Percentiles rank a stretch among this genome's conserved stretches.
phyloP scores from a whole-genome alignment of 2,113 vertebrate genomes.

The Epinephelus lanceolatus region DNA sequence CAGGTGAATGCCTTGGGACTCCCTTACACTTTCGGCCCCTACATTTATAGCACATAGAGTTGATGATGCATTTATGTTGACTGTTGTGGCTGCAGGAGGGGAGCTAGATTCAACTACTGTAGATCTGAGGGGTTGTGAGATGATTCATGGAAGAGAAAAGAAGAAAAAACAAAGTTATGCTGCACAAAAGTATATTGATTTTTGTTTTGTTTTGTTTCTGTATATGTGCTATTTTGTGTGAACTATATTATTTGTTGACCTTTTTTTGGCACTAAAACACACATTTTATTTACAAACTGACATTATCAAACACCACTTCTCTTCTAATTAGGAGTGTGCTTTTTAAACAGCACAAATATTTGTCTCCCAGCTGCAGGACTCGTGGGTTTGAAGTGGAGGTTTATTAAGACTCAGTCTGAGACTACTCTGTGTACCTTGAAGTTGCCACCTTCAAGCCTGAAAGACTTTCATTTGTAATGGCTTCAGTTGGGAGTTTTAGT shows the following conservation, averaged over 20 bases:
- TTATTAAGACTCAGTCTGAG: constrained; percentile 2
- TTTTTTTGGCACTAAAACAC: not conserved
- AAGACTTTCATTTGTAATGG: not conserved
- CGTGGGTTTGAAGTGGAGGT: constrained; percentile 1
- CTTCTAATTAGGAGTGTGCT: not conserved
- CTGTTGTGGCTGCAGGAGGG: too few species aligned
- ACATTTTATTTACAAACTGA: not conserved
- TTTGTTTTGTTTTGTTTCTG: not conserved
- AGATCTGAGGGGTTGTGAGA: too few species aligned
- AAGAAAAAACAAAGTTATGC: too few species aligned
- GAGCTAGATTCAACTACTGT: too few species aligned
- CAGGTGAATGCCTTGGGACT: too few species aligned
- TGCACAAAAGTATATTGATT: too few species aligned
- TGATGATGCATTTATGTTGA: too few species aligned
- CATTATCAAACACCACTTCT: not conserved
- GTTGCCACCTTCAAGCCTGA: not conserved
- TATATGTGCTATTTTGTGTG: not conserved
- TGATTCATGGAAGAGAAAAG: too few species aligned
- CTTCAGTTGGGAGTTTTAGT: constrained; percentile 13
- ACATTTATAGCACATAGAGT: too few species aligned
- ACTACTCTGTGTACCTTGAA: not conserved
- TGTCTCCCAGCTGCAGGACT: constrained; percentile 1
- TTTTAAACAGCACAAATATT: not conserved
- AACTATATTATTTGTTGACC: not conserved
- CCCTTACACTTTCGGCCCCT: too few species aligned